phyloP scores from a whole-genome alignment of 2,113 vertebrate species.

The Promerops cafer region DNA sequence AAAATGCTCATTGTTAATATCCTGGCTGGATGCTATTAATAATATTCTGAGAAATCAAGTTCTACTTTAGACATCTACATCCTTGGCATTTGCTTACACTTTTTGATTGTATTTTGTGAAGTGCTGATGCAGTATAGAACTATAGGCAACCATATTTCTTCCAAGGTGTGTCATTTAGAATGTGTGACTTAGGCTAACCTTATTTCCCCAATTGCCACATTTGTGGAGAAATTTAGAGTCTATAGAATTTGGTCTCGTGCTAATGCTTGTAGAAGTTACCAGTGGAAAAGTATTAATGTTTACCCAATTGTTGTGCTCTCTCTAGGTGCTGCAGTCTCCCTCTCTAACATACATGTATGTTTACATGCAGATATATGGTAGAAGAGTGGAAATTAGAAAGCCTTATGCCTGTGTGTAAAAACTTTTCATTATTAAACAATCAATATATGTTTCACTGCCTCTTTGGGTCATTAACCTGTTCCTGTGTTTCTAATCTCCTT shows the following conservation, averaged over 20 bases:
- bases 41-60: not conserved
- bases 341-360: rapidly evolving
- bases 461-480: not conserved
- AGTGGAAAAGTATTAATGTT: not conserved
- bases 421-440: not conserved
- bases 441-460: not conserved
- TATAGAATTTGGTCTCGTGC: not conserved
- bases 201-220: not conserved
- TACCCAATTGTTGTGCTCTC: not conserved
- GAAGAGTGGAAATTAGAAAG: not conserved
- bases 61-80: not conserved
- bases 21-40: not conserved
- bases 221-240: not conserved
- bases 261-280: not conserved
- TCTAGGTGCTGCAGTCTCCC: not conserved
- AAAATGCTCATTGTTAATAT: not conserved
- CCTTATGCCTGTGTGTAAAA: not conserved
- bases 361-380: not conserved
- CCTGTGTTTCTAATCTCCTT: not conserved
- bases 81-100: not conserved
- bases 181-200: not conserved
- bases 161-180: not conserved
- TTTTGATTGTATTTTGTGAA: not conserved
- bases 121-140: not conserved
- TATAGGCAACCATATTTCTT: not conserved